Percentiles rank a stretch among this genome's conserved stretches.
Conservation (phyloP, 2,113 vertebrate species). For the Gobiocypris rarus region DNA sequence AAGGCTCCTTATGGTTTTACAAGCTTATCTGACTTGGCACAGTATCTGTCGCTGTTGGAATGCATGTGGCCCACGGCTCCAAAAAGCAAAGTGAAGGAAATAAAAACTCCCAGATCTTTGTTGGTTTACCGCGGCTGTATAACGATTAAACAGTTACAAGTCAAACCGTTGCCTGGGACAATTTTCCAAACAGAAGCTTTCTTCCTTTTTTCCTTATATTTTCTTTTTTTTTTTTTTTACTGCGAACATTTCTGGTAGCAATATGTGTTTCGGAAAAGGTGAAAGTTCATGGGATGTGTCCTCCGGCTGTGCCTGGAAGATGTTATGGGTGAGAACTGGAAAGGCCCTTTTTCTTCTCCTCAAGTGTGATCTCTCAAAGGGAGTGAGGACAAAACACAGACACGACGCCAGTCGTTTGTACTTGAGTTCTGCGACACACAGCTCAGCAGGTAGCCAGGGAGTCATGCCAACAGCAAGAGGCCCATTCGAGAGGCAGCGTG, state of each 20-base stretch:
- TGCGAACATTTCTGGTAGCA: constrained; percentile 27
- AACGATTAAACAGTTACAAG: constrained; percentile 46
- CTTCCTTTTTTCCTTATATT: background rate
- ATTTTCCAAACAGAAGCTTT: constrained; percentile 50
- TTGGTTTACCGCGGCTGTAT: constrained; percentile 41
- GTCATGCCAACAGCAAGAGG: constrained; percentile 38
- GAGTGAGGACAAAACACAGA: constrained; percentile 58
- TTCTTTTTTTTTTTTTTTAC: constrained; percentile 36
- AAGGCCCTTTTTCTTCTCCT: constrained; percentile 10
- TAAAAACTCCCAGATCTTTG: constrained; percentile 39
- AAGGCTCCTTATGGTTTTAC: constrained; percentile 75
- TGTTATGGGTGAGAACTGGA: constrained; percentile 50
- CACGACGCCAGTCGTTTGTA: constrained; percentile 41
- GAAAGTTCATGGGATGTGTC: constrained; percentile 39
- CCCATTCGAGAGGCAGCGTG: constrained; percentile 5
- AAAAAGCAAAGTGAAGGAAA: constrained; percentile 61
- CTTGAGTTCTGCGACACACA: constrained; percentile 36
- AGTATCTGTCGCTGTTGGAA: constrained; percentile 72
- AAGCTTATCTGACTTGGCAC: constrained; percentile 74
- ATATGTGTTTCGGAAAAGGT: constrained; percentile 36
- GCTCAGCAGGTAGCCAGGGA: constrained; percentile 35
- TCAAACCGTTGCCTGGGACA: constrained; percentile 48
- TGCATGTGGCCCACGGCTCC: constrained; percentile 69
- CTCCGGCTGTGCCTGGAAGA: constrained; percentile 39
- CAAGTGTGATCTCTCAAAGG: constrained; percentile 37